Base-by-base conservation (phyloP, 2,797 vertebrate species). In the Enteromius thamalakanensis region DNA sequence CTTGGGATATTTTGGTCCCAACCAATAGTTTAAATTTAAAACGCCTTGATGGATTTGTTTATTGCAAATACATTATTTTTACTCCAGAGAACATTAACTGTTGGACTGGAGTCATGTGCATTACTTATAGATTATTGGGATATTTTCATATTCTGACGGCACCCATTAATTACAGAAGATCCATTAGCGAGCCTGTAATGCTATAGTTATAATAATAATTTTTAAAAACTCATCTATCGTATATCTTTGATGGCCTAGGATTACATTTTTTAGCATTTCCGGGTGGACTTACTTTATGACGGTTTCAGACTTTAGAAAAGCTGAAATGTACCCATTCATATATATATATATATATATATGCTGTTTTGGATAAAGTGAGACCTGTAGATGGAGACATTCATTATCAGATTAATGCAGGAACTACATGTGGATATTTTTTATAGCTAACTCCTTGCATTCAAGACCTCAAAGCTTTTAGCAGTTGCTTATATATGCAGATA, bases 401-500 rank as follows among this genome's bases (percentile, higher is more conserved):
- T 40, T 69, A 14, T 23, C 45, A 72, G 15, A 67, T 67, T 21
- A 67, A 67, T 40, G 17, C 34, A 40, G 65, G 34, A 37, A 32
- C 26, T 11, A 21, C 1, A 21, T 21, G 19, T 67, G 19, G 4
- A n/a, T 21, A 67, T 40, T 37, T 62, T 58, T 64, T 62, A 40
- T 40, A 14, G 45, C 45, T 12, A 68, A 37, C 19, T 11, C 3
- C 12, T 69, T 69, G 21, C 37, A 23, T 69, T 42, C n/a, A 21
- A 21, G 47, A 51, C 9, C 23, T 64, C 32, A 82, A 49, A 70
- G 37, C 65, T 70, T 78, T 70, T 29, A 70, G 70, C 21, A 67
- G 47, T 68, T 21, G 51, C 26, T 45, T 26, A 17, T 14, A 26
- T 37, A 58, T 58, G 64, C 79, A 72, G 19, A 81, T 58, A 83